Base-by-base conservation (phyloP, 2,888 invertebrate species). In the Sphaerophoria taeniata region DNA sequence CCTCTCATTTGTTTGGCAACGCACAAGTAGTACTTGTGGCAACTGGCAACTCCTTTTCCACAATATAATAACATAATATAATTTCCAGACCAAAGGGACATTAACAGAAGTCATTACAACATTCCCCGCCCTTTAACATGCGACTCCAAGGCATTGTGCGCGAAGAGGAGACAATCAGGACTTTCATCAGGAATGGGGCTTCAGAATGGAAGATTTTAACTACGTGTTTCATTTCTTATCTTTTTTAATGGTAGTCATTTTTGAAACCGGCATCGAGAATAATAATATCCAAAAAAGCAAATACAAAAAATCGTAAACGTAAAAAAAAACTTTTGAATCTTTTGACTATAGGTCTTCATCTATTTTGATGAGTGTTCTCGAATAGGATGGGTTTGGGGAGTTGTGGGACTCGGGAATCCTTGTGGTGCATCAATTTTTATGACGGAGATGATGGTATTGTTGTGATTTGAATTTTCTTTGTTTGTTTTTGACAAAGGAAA, bases 51-150 rank as follows among this genome's bases (percentile, higher is more conserved):
- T 85, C 85, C 81, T 81, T 81, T 85, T 81, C 81, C 81, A 85
- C 58, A 85, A 85, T 81, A 85, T 85, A 85, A 85, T 81, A 85
- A 81, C 81, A 85, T 81, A 76, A 85, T 85, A 85, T 85, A 85
- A 85, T 85, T 85, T 85, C 81, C 85, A 85, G 81, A 85, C 85
- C 85, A 70, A 83, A 86, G 83, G 86, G 87, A 87, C 86, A 86
- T 87, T 87, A 87, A 87, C 87, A 87, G 83, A 87, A 87, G 86
- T 86, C 87, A 87, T 87, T 87, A 87, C 87, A 81, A 85, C 76
- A 51, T 70, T 60, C 80, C 67, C 49, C 56, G 58, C 65, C 16
- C 47, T 61, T 47, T 5, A 14, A 47, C 76, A 24, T 72, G 14
- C 56, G 61, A 69, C 63, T 36, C 77, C 63, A 61, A 65, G 55